Evolutionary conservation across 2,797 vertebrate genomes (phyloP).

Genomic region (Hyperoplus lanceolatus): DNA sequence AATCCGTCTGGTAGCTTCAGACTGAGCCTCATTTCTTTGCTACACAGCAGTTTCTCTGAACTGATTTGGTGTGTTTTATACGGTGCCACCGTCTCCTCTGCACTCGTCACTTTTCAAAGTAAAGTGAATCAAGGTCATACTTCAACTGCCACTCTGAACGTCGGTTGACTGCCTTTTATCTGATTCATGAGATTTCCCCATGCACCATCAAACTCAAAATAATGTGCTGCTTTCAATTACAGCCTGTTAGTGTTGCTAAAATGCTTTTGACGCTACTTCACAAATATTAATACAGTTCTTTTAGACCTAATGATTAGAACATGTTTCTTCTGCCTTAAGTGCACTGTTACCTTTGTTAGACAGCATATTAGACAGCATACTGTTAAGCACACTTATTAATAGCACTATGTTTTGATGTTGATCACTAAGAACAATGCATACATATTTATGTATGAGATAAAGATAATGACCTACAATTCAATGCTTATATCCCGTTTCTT

Average conservation of each 20-base stretch:
- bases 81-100: background rate
- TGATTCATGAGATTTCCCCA: conserved; percentile 10
- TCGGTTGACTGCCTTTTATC: conserved; percentile 26
- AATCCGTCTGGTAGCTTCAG: background rate
- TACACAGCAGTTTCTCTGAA: conserved; percentile 6
- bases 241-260: background rate
- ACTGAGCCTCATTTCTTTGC: background rate
- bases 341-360: background rate
- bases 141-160: conserved; percentile 30
- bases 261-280: background rate
- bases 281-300: background rate
- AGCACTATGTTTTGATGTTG: background rate
- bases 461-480: background rate
- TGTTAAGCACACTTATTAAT: background rate
- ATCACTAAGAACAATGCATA: background rate
- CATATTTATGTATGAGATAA: background rate
- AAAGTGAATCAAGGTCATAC: conserved; percentile 24
- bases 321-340: background rate
- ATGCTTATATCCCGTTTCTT: background rate
- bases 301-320: background rate
- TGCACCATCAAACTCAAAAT: background rate
- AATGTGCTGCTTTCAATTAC: background rate
- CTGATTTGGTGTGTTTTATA: conserved; percentile 43
- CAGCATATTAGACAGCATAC: background rate
- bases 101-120: conserved; percentile 42